Evolutionary conservation across 2,888 invertebrate genomes (phyloP), one percentile per base, ranked within the genome.

Genomic region (Lasioglossum lativentre): DNA sequence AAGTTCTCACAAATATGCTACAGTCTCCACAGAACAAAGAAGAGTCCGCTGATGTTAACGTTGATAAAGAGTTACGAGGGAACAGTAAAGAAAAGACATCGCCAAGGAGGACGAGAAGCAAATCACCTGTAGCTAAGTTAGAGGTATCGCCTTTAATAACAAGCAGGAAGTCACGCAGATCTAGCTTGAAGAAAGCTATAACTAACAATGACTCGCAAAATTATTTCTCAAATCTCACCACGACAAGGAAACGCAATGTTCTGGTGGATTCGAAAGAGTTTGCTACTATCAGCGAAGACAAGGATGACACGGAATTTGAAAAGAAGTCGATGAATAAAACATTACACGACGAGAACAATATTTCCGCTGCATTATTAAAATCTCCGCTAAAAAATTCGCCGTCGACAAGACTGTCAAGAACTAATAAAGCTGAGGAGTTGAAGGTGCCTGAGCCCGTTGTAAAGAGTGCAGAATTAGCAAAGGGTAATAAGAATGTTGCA

Each of bases 1-100:
- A 94, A 63, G 88, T 89, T 80, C 90, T 94, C 34, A 86, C 88
- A 76, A 89, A 90, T 76, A 87, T 94, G 73, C 72, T 95, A 34
- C 89, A 93, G 77, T 85, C 86, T 0, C 92, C 92, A 12, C 88
- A 92, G 45, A n/a, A 23, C 0, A 73, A 86, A 16, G 59, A 79
- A 12, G 56, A 73, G 27, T 23, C 45, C 5, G 4, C 30, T 14
- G 34, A 4, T 1, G 19, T 8, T n/a, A 72, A 16, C 5, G 4
- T 2, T 14, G 16, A 78, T 14, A 30, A 59, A 3, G 4, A 38
- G 0, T 16, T 56, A 16, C 10, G 14, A 16, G 19, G 6, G 27
- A 19, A 23, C 14, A 77, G 14, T 4, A 38, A 42, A 23, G 23
- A 2, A 42, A 83, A 34, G 59, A 83, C 52, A 45, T 85, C 78